Percentiles rank a stretch among this genome's conserved stretches.
These are phyloP conservation scores for Fistularia tabacaria DNA, from an alignment of 2,797 vertebrate species.

Conservation along the genomic window DNA sequence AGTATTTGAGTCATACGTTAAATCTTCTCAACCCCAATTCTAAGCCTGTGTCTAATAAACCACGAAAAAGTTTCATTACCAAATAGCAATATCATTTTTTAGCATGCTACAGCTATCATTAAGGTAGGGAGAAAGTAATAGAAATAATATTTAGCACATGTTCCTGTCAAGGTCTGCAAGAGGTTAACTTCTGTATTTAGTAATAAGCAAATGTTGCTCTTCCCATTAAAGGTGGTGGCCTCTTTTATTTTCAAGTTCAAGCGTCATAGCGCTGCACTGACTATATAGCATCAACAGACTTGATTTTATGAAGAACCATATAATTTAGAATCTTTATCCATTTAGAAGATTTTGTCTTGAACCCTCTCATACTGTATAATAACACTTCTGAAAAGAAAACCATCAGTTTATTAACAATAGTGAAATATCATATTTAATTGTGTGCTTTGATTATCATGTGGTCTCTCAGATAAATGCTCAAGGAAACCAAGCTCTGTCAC, in stretches of 20 bases:
- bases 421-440: conserved; percentile 40
- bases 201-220: conserved; percentile 67
- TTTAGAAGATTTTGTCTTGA: conserved; percentile 45
- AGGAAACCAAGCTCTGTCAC: conserved; percentile 12
- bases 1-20: conserved; percentile 52
- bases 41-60: conserved; percentile 71
- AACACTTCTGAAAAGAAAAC: conserved; percentile 33
- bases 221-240: conserved; percentile 62
- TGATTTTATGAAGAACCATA: conserved; percentile 62
- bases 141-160: conserved; percentile 74
- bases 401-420: conserved; percentile 35
- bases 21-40: conserved; percentile 48
- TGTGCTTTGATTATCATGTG: conserved; percentile 21
- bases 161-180: conserved; percentile 63
- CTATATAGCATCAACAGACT: conserved; percentile 64
- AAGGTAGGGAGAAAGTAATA: conserved; percentile 67
- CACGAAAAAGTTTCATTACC: conserved; percentile 64
- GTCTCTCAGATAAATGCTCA: conserved; percentile 17
- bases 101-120: conserved; percentile 64
- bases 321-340: conserved; percentile 46
- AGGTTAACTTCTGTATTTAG: conserved; percentile 76
- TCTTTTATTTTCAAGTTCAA: conserved; percentile 70
- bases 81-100: conserved; percentile 67
- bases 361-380: conserved; percentile 10
- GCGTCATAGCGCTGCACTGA: conserved; percentile 59